phyloP scores from a whole-genome alignment of 2,888 invertebrate genomes.

The Leucozona laternaria region DNA sequence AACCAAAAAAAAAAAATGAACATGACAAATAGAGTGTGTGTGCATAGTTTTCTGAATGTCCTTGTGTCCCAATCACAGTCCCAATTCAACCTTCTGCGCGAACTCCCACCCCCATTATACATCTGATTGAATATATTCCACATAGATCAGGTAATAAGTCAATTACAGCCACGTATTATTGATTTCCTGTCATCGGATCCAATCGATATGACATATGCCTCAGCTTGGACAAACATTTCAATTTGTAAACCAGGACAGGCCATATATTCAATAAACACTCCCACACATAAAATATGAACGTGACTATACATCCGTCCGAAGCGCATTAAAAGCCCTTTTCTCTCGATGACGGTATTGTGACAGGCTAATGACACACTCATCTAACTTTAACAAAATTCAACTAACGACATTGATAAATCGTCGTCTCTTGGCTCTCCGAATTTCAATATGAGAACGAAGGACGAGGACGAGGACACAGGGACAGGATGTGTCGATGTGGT shows the following conservation, averaged over 20 bases:
- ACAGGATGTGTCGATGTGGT: conserved; percentile 40
- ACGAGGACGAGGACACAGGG: background rate
- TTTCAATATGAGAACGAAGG: background rate
- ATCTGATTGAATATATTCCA: conserved; percentile 48
- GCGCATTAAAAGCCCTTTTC: conserved; percentile 48
- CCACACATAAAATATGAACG: background rate
- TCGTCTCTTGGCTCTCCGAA: conserved; percentile 23
- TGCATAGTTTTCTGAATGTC: conserved; percentile 3
- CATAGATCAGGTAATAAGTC: conserved; percentile 61
- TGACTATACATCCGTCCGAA: conserved; percentile 4
- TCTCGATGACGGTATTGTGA: conserved; percentile 62
- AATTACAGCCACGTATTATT: conserved; percentile 70
- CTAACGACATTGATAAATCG: conserved; percentile 55
- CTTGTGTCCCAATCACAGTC: background rate
- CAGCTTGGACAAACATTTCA: conserved; percentile 61
- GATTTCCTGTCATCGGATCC: conserved; percentile 70
- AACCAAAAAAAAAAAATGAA: conserved; percentile 13
- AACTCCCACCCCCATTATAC: background rate
- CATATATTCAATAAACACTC: conserved; percentile 51
- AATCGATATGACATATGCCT: conserved; percentile 63
- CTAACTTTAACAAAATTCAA: conserved; percentile 48
- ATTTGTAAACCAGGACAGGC: conserved; percentile 52
- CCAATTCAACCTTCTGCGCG: background rate
- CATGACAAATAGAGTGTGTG: conserved; percentile 18
- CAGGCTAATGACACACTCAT: conserved; percentile 68